phyloP scores from a whole-genome alignment of 2,113 vertebrate species.

The Holacanthus passer region DNA sequence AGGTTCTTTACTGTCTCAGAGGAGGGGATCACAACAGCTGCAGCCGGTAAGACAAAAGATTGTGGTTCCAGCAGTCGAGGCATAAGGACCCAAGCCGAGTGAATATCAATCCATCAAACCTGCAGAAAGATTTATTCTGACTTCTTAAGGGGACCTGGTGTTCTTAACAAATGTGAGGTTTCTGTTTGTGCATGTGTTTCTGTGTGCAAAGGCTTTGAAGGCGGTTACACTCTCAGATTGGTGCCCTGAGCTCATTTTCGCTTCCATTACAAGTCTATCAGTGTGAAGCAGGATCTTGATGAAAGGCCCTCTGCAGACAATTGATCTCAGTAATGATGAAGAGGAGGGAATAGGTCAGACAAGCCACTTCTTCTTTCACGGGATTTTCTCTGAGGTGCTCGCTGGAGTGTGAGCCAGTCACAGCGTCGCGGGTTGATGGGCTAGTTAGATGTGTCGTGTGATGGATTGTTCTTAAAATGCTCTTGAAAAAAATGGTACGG shows the following conservation, averaged over 20 bases:
- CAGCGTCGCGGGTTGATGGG: slow-evolving; percentile 28
- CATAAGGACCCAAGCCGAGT: slow-evolving; percentile 40
- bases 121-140: slow-evolving; percentile 34
- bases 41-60: slow-evolving; percentile 57
- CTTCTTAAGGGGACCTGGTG: slow-evolving; percentile 15
- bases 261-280: slow-evolving; percentile 75
- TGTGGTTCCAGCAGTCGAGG: slow-evolving; percentile 50
- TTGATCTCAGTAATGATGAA: slow-evolving; percentile 75
- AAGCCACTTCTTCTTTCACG: slow-evolving; percentile 34
- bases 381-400: slow-evolving; percentile 39
- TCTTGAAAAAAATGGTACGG: neutral
- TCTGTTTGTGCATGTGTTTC: slow-evolving; percentile 20
- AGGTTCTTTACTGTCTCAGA: slow-evolving; percentile 20
- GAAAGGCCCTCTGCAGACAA: slow-evolving; percentile 66
- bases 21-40: slow-evolving; percentile 49
- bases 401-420: slow-evolving; percentile 29
- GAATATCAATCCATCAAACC: slow-evolving; percentile 59
- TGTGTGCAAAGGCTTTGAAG: slow-evolving; percentile 46
- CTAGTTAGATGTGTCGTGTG: slow-evolving; percentile 42
- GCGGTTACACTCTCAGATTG: slow-evolving; percentile 46
- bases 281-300: slow-evolving; percentile 60
- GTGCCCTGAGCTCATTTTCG: slow-evolving; percentile 70
- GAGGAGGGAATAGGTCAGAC: slow-evolving; percentile 63
- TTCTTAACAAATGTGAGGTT: slow-evolving; percentile 30
- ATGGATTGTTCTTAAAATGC: slow-evolving; percentile 49